Percentiles rank a stretch among this genome's conserved stretches.
Evolutionary conservation across 2,113 vertebrate genomes (phyloP).

Genomic region (Melanostigma gelatinosum): DNA sequence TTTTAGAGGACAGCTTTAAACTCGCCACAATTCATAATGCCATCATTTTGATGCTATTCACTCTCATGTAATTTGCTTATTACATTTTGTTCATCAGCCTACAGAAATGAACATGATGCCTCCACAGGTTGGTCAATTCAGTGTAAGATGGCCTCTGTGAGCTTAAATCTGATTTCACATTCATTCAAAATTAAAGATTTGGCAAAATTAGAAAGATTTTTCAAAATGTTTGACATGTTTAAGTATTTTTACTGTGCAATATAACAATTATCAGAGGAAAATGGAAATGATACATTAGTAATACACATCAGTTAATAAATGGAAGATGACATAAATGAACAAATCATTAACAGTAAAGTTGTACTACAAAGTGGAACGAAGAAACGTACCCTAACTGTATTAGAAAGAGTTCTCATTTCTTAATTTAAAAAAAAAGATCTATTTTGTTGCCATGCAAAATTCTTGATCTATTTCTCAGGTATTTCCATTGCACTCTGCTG

Average conservation of each 20-base stretch:
- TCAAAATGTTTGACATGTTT: neutral
- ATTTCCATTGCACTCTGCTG: neutral
- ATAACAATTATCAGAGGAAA: neutral
- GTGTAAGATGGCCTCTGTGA: neutral
- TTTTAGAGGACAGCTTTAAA: neutral
- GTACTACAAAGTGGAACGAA: neutral
- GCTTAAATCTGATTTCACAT: neutral
- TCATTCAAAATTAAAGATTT: neutral
- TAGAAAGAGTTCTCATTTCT: neutral
- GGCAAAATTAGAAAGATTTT: neutral
- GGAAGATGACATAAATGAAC: neutral
- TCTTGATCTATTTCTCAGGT: neutral
- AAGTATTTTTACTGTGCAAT: neutral
- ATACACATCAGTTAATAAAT: neutral
- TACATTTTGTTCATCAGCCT: neutral
- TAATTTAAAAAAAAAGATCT: neutral
- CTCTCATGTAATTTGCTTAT: neutral
- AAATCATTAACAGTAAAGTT: neutral
- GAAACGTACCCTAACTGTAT: neutral
- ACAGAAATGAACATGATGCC: neutral
- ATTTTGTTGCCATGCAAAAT: neutral
- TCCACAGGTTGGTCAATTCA: neutral
- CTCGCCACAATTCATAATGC: neutral
- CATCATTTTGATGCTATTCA: neutral
- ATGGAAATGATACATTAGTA: neutral